Conservation (phyloP, 2,888 invertebrate species). For the Drosophila nigritarsus region DNA sequence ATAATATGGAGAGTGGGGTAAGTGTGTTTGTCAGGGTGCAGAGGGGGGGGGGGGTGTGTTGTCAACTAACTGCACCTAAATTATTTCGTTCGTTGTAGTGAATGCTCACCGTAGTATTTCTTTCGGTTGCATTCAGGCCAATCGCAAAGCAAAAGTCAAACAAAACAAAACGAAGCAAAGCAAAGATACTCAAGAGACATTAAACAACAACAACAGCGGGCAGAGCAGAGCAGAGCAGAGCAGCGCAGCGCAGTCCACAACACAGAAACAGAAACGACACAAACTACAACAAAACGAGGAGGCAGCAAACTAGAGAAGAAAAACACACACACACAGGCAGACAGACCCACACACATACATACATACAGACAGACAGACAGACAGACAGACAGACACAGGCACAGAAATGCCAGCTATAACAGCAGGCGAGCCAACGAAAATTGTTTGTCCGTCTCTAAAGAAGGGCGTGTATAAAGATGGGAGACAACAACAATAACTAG, state of each 20-base stretch:
- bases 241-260: constrained; percentile 20
- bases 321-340: neutral
- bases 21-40: neutral
- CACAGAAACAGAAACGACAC: constrained; percentile 46
- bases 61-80: constrained; percentile 23
- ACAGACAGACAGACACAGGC: neutral
- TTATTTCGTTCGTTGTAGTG: constrained; percentile 48
- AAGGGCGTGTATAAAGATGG: constrained; percentile 48
- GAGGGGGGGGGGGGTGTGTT: no score
- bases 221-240: constrained; percentile 12
- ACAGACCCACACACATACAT: neutral
- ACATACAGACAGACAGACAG: neutral
- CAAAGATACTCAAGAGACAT: constrained; percentile 57
- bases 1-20: no score
- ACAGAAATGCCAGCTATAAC: constrained; percentile 13
- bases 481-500: constrained; percentile 10
- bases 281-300: constrained; percentile 53
- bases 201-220: constrained; percentile 32
- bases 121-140: constrained; percentile 81
- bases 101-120: constrained; percentile 30
- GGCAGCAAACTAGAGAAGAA: constrained; percentile 25
- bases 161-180: constrained; percentile 42
- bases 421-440: constrained; percentile 46
- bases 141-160: constrained; percentile 61
- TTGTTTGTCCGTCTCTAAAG: constrained; percentile 31